These are phyloP conservation scores for Tichodroma muraria DNA, from an alignment of 2,113 vertebrate species.

Conservation along the genomic window DNA sequence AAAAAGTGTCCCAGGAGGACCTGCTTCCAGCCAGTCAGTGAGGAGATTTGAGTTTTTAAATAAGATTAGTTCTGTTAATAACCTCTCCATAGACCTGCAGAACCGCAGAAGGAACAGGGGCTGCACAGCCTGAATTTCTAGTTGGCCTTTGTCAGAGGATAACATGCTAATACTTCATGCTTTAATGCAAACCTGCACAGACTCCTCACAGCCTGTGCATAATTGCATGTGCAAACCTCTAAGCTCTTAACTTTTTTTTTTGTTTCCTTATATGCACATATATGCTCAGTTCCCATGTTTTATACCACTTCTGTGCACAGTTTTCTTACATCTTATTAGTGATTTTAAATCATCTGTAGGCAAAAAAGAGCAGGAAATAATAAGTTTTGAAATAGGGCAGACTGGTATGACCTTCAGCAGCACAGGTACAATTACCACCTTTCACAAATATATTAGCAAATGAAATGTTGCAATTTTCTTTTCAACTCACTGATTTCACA, in stretches of 20 bases:
- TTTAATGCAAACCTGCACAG: neutral
- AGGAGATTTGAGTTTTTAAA: neutral
- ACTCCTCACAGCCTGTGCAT: neutral
- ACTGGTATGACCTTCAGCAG: neutral
- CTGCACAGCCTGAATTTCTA: neutral
- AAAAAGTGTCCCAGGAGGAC: neutral
- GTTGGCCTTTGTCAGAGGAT: neutral
- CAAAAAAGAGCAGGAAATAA: neutral
- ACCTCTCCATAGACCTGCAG: neutral
- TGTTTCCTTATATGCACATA: neutral
- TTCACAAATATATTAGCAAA: neutral
- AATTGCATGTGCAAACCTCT: neutral
- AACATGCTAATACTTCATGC: neutral
- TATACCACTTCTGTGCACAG: neutral
- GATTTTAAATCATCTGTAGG: neutral
- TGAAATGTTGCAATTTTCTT: neutral
- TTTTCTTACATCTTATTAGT: neutral
- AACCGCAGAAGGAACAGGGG: neutral
- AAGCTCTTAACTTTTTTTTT: neutral
- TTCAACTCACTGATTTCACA: neutral
- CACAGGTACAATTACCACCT: neutral
- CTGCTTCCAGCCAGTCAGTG: neutral
- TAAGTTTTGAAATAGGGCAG: neutral
- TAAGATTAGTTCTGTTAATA: neutral
- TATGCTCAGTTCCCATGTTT: neutral